Evolutionary conservation across 2,797 vertebrate genomes (phyloP).

Genomic region (Poecilia velifera): DNA sequence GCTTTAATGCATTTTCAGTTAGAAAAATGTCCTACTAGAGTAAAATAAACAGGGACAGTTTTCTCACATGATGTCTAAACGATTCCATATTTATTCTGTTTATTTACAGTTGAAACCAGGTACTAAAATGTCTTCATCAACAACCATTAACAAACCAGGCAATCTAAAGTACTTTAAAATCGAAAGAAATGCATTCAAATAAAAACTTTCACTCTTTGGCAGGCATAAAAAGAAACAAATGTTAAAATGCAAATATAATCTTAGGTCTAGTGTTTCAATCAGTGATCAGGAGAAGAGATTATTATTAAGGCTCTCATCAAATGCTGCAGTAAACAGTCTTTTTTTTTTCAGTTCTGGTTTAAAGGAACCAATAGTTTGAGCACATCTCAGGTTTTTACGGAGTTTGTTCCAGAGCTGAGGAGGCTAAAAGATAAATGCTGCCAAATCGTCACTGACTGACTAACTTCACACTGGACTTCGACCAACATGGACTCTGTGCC

Average conservation of each 20-base stretch:
- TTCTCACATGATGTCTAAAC: background rate
- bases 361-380: background rate
- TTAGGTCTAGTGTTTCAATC: background rate
- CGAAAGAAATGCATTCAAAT: background rate
- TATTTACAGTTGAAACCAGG: background rate
- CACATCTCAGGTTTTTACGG: background rate
- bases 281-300: background rate
- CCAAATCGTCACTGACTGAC: background rate
- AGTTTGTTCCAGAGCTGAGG: background rate
- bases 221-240: background rate
- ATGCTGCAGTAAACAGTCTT: background rate
- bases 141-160: background rate
- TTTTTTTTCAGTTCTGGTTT: background rate
- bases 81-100: background rate
- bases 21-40: background rate
- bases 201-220: background rate
- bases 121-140: background rate
- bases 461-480: background rate
- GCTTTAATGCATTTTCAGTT: background rate
- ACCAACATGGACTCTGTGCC: background rate
- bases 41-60: background rate
- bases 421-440: background rate
- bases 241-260: background rate
- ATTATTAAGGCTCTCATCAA: background rate
- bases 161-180: background rate